Evolutionary conservation across 2,113 vertebrate species (phyloP).

Genomic region (Protobothrops flavoviridis): DNA sequence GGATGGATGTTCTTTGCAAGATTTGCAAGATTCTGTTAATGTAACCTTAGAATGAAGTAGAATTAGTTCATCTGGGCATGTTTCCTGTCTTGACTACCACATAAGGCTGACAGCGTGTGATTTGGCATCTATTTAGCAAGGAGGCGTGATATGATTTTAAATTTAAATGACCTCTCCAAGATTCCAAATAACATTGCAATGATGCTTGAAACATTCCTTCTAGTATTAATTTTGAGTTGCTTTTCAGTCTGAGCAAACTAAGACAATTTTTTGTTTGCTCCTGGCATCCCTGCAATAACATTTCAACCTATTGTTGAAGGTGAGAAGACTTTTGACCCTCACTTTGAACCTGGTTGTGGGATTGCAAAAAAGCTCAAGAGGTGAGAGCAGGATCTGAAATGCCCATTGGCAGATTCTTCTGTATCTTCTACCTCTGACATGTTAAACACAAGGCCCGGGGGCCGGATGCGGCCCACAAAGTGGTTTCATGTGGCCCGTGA

Average conservation of each 20-base stretch:
- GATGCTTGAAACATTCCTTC: neutral
- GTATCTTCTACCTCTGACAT: neutral
- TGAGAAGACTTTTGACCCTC: neutral
- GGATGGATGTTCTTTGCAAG: neutral
- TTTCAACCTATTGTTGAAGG: neutral
- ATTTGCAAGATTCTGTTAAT: neutral
- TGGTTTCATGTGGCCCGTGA: no score
- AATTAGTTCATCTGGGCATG: neutral
- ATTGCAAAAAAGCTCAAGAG: neutral
- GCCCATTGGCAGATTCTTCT: neutral
- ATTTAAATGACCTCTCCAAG: neutral
- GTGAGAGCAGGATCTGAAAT: neutral
- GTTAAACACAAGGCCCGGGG: no score
- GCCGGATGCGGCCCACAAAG: no score
- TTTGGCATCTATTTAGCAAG: neutral
- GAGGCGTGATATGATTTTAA: neutral
- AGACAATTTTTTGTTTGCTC: neutral
- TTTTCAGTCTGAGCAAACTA: neutral
- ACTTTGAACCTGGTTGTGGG: neutral
- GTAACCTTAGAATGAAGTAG: neutral
- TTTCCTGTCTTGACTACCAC: neutral
- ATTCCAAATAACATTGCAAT: neutral
- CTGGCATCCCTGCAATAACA: neutral
- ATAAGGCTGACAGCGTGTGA: neutral
- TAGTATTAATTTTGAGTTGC: neutral